Evolutionary conservation across 1,140 invertebrate genomes (phyloP).

Genomic region (Pseudomyrmex flavicornis): DNA sequence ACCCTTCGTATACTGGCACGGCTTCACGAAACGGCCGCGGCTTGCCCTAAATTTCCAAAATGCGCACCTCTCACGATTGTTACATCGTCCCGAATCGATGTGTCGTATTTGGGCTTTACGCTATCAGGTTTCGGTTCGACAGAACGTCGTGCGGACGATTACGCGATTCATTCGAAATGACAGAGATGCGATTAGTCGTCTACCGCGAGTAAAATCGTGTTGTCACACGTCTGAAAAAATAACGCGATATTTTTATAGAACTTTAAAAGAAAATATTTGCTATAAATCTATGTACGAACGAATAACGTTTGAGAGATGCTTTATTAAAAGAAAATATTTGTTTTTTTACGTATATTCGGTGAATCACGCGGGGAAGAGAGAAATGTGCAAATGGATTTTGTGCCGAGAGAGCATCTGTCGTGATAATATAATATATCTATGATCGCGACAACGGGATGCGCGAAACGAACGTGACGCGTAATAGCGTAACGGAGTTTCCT

Average conservation of each 20-base stretch:
- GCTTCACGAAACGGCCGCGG: slow-evolving; percentile 43
- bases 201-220: neutral
- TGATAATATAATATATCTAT: neutral
- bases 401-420: neutral
- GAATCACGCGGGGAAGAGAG: no score
- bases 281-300: neutral
- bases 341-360: neutral
- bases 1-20: slow-evolving; percentile 30
- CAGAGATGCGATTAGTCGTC: no score
- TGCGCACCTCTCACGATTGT: slow-evolving; percentile 56
- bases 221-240: neutral
- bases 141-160: neutral
- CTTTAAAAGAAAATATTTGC: neutral
- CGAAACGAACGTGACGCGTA: neutral
- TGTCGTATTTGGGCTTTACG: neutral
- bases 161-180: neutral
- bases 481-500: slow-evolving; percentile 29
- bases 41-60: slow-evolving; percentile 72
- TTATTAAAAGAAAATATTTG: slow-evolving; percentile 8
- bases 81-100: neutral
- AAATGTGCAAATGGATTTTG: neutral
- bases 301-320: slow-evolving; percentile 5
- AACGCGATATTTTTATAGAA: neutral
- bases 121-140: neutral
- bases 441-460: slow-evolving; percentile 18